phyloP scores from a whole-genome alignment of 2,113 vertebrate genomes.

The Microcebus ravelobensis region DNA sequence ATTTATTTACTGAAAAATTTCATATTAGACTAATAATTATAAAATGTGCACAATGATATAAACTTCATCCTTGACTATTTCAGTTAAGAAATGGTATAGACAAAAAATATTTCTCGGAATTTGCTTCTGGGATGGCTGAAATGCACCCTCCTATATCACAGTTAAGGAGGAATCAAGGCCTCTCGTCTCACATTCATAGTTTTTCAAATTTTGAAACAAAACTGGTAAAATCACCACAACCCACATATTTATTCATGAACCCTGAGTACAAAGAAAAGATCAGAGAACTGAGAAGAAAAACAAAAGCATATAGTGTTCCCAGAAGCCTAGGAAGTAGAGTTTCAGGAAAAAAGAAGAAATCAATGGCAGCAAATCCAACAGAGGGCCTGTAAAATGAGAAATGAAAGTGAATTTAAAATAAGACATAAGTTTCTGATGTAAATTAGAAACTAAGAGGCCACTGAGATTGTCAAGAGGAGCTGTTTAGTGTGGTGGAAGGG shows the following conservation, averaged over 20 bases:
- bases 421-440: background rate
- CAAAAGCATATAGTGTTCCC: background rate
- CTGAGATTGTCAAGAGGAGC: background rate
- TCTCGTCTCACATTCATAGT: background rate
- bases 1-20: background rate
- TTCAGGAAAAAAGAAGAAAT: background rate
- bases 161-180: background rate
- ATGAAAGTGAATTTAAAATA: background rate
- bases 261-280: background rate
- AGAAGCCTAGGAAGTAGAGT: background rate
- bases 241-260: background rate
- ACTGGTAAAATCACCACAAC: background rate
- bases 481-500: background rate
- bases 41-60: background rate
- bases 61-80: background rate
- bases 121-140: background rate
- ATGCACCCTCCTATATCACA: background rate
- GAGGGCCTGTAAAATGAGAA: background rate
- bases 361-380: background rate
- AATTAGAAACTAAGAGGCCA: background rate
- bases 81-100: background rate
- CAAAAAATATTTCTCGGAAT: background rate
- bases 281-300: background rate
- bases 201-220: constrained; percentile 16
- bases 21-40: constrained; percentile 15